These are phyloP conservation scores for Hipposideros armiger DNA, from an alignment of 2,113 vertebrate species.

Conservation along the genomic window DNA sequence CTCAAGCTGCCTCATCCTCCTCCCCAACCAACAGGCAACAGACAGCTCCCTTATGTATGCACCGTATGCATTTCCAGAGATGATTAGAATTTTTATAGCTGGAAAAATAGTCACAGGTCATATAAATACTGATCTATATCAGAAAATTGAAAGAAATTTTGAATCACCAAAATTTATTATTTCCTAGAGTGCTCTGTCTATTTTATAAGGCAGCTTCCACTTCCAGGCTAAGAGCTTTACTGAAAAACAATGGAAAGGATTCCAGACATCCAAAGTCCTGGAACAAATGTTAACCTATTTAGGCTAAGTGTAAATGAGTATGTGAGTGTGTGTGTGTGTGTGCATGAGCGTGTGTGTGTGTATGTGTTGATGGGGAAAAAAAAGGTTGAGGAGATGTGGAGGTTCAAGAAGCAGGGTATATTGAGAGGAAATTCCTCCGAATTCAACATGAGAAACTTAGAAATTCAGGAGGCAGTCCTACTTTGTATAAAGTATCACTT, in stretches of 20 bases:
- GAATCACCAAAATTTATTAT: neutral
- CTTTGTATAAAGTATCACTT: neutral
- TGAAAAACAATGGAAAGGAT: slow-evolving; percentile 60
- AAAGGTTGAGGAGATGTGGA: neutral
- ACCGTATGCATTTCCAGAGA: neutral
- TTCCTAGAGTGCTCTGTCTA: neutral
- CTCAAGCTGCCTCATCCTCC: neutral
- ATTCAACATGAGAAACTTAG: neutral
- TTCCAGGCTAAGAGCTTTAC: slow-evolving; percentile 41
- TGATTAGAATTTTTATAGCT: neutral
- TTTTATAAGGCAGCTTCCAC: neutral
- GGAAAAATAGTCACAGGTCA: slow-evolving; percentile 16
- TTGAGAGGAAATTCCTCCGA: neutral
- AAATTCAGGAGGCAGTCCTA: neutral
- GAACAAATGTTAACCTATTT: neutral
- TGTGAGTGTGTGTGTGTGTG: neutral
- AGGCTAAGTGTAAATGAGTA: neutral
- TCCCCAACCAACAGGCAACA: neutral
- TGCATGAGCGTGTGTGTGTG: neutral
- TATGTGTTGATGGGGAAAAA: too few relatives aligned
- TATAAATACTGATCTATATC: neutral
- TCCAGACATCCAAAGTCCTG: slow-evolving; percentile 53
- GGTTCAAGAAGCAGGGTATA: neutral
- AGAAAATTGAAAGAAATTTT: neutral
- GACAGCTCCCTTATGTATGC: neutral